Evolutionary conservation across 1,140 invertebrate genomes (phyloP).

Genomic region (Drosophila yakuba): DNA sequence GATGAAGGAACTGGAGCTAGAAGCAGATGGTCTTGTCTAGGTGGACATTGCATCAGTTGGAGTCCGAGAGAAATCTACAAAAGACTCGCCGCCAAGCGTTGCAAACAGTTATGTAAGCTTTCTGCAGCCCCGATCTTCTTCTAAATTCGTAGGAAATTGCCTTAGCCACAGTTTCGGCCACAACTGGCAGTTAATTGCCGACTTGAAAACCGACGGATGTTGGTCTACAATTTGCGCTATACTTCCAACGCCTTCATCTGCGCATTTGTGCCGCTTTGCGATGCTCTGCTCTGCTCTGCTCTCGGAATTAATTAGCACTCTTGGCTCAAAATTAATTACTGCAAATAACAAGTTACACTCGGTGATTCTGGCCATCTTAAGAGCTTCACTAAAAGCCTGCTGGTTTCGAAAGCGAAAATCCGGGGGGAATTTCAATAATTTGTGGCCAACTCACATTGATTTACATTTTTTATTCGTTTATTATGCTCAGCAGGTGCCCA

Average conservation of each 20-base stretch:
- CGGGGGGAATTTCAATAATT: conserved; percentile 54
- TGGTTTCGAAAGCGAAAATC: conserved; percentile 71
- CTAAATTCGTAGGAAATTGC: conserved; percentile 42
- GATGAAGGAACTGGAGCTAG: background rate
- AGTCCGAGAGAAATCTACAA: conserved; percentile 29
- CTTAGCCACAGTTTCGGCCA: conserved; percentile 31
- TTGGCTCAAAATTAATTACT: conserved; percentile 76
- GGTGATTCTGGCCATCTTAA: conserved; percentile 30
- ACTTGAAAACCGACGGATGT: conserved; percentile 33
- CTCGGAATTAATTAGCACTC: conserved; percentile 76
- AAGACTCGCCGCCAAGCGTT: conserved; percentile 33
- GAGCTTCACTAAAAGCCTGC: conserved; percentile 9
- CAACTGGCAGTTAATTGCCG: conserved; percentile 35
- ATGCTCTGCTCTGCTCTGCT: conserved; percentile 12
- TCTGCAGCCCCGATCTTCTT: conserved; percentile 22
- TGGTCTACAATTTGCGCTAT: conserved; percentile 52
- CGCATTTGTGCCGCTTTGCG: conserved; percentile 20
- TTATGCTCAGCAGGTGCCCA: conserved; percentile 35
- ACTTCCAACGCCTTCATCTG: conserved; percentile 44
- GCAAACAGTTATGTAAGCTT: conserved; percentile 59
- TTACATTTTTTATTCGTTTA: conserved; percentile 67
- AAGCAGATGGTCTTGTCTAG: conserved; percentile 43
- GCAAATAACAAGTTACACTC: conserved; percentile 79
- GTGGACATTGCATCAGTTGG: conserved; percentile 51
- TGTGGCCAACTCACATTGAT: conserved; percentile 44